Evolutionary conservation across 2,113 vertebrate genomes (phyloP).

Genomic region (Donacobius atricapilla): DNA sequence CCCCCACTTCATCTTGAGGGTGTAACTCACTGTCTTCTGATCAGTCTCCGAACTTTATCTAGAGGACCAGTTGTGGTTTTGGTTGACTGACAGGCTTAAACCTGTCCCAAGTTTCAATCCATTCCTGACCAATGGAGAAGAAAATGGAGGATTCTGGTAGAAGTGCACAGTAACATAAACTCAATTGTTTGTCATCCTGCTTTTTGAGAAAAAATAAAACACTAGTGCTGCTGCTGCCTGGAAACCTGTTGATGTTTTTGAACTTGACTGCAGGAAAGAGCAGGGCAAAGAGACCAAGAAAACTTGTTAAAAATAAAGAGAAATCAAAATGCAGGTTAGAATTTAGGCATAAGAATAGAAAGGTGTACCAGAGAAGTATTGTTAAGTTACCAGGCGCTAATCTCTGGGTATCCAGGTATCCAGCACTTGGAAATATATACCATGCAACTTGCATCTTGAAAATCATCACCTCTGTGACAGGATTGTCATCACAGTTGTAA

Average conservation of each 20-base stretch:
- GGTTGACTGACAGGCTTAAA: neutral
- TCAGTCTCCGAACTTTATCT: neutral
- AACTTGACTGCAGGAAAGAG: neutral
- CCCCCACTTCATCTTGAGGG: neutral
- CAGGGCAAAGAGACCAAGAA: neutral
- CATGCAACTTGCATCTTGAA: neutral
- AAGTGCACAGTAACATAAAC: neutral
- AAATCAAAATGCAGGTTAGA: neutral
- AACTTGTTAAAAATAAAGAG: neutral
- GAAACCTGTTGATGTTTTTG: neutral
- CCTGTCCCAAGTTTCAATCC: neutral
- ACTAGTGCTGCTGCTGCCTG: neutral
- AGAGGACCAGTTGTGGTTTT: neutral
- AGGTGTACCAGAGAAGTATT: neutral
- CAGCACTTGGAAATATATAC: neutral
- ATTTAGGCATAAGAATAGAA: neutral
- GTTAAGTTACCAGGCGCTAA: neutral
- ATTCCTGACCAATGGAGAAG: neutral
- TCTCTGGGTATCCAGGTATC: neutral
- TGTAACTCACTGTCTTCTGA: neutral
- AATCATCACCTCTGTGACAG: neutral
- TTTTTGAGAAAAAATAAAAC: neutral
- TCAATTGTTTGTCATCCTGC: neutral
- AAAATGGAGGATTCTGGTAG: neutral
- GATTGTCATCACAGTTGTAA: neutral